phyloP scores from a whole-genome alignment of 2,113 vertebrate genomes.

The Barnardius zonarius region DNA sequence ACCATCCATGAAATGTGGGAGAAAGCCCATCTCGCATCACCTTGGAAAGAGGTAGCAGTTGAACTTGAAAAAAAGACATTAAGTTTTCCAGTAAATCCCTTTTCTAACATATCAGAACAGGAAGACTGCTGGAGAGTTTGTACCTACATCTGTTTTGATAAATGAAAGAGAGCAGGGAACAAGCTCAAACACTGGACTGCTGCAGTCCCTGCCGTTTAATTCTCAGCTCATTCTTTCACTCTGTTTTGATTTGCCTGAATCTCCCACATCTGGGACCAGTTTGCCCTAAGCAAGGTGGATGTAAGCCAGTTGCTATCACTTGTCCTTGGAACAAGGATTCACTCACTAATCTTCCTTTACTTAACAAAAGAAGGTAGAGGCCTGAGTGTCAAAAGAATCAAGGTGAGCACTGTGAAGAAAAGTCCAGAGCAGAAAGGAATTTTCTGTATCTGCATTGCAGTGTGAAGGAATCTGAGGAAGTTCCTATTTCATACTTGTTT shows the following conservation, averaged over 20 bases:
- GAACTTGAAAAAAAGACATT: neutral
- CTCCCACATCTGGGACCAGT: neutral
- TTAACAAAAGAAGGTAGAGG: neutral
- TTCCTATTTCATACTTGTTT: neutral
- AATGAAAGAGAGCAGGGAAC: neutral
- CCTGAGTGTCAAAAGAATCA: neutral
- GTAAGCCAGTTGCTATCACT: neutral
- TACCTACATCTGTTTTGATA: neutral
- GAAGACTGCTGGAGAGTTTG: neutral
- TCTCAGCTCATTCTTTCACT: neutral
- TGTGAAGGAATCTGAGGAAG: neutral
- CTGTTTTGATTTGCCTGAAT: neutral
- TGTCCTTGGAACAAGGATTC: neutral
- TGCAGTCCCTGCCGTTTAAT: neutral
- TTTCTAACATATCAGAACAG: neutral
- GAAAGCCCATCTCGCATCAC: neutral
- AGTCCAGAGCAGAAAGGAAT: neutral
- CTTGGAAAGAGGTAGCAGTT: neutral
- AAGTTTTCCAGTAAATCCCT: neutral
- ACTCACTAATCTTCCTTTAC: neutral
- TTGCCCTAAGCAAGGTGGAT: neutral
- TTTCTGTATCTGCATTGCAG: neutral
- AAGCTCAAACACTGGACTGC: neutral
- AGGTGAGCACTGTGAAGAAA: neutral
- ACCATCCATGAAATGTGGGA: neutral